phyloP scores from a whole-genome alignment of 2,113 vertebrate genomes.

The Channa maculata region DNA sequence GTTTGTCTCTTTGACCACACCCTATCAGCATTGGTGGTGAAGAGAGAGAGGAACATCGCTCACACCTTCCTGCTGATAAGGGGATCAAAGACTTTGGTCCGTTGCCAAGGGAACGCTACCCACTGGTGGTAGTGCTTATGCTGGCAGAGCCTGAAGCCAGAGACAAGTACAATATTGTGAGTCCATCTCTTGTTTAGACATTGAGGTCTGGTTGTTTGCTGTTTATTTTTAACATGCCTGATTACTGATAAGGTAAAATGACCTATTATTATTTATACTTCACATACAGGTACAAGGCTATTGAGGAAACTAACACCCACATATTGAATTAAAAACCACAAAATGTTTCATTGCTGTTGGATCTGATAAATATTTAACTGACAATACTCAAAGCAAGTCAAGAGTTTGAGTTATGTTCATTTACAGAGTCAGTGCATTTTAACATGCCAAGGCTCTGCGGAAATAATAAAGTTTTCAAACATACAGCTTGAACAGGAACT shows the following conservation, averaged over 20 bases:
- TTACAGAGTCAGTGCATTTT: too few species aligned
- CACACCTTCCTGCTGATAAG: conserved; percentile 85
- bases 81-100: conserved; percentile 88
- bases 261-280: too few species aligned
- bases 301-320: too few species aligned
- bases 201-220: not conserved
- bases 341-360: too few species aligned
- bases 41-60: conserved; percentile 81
- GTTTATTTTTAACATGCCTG: not conserved
- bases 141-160: conserved; percentile 85
- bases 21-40: conserved; percentile 84
- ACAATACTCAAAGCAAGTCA: too few species aligned
- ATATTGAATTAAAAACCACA: too few species aligned
- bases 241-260: too few species aligned
- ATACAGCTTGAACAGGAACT: not conserved
- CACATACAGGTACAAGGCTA: too few species aligned
- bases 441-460: too few species aligned
- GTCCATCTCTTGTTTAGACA: conserved; percentile 49
- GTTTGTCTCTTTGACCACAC: conserved; percentile 80
- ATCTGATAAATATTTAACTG: too few species aligned
- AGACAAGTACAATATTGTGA: conserved; percentile 91
- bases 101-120: conserved; percentile 89
- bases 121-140: conserved; percentile 90
- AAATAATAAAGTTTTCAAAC: too few species aligned
- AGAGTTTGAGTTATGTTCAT: too few species aligned